Percentiles rank a stretch among this genome's conserved stretches.
These are phyloP conservation scores for Cliona cf. orientalis DNA, from an alignment of 37 sponge, comb jelly and placozoan species.

Conservation along the genomic window DNA sequence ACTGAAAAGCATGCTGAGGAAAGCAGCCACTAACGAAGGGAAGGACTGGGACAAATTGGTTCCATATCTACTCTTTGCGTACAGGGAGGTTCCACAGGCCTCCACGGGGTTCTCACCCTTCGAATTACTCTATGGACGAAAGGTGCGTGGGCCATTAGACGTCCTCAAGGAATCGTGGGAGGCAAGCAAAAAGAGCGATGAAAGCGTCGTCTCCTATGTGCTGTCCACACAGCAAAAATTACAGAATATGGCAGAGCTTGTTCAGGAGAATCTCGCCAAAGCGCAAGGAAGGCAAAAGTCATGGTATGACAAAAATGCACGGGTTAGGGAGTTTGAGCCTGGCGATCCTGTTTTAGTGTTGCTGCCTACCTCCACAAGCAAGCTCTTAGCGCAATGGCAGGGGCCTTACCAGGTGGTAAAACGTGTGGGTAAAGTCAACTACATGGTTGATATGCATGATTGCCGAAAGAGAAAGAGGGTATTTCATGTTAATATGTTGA, in stretches of 20 bases:
- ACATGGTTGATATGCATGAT: conserved; percentile 34
- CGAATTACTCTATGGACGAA: conserved; percentile 59
- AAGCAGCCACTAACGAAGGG: not conserved
- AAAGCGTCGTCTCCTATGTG: conserved; percentile 45
- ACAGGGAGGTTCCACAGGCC: conserved; percentile 60
- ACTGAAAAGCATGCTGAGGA: conserved; percentile 51
- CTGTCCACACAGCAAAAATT: conserved; percentile 23
- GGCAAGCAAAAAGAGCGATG: not conserved
- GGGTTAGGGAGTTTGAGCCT: conserved; percentile 6
- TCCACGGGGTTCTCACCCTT: conserved; percentile 60
- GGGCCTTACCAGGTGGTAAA: conserved; percentile 39
- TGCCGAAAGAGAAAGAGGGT: conserved; percentile 16
- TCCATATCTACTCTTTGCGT: conserved; percentile 62
- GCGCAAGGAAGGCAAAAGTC: conserved; percentile 31
- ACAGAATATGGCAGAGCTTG: conserved; percentile 12
- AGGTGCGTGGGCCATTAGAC: conserved; percentile 57
- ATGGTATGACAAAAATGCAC: conserved; percentile 43
- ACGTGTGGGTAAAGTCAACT: conserved; percentile 31
- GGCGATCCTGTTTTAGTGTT: conserved; percentile 41
- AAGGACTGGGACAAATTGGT: conserved; percentile 59
- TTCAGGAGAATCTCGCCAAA: conserved; percentile 23
- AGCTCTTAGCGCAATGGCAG: conserved; percentile 36
- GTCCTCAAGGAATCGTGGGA: conserved; percentile 54
- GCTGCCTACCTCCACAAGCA: conserved; percentile 22
- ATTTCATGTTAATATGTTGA: conserved; percentile 61